Evolutionary conservation across 1,140 invertebrate genomes (phyloP), one percentile per base, ranked within the genome.

Genomic region (Drosophila arizonae): DNA sequence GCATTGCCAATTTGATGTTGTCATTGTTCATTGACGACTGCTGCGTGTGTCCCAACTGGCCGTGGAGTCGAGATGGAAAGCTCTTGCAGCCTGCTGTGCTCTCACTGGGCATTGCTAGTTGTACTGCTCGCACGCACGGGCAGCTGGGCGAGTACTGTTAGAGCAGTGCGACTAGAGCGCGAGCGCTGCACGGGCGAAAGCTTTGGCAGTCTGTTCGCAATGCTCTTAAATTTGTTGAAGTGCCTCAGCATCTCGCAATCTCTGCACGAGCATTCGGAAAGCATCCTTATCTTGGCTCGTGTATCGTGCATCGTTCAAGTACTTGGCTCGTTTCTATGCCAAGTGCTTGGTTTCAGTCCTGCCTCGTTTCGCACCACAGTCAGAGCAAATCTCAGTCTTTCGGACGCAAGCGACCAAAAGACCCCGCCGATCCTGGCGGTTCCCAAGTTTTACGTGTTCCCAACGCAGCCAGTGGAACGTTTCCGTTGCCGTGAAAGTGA

Each of bases 341-440:
- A 52, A 41, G 46, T 28, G 33, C 62, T 51, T 36, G 43, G 57
- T 41, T 28, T 78, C 50, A 77, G 77, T 79, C 55, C 65, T 71
- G 73, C 63, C 77, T 77, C 69, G 70, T 62, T 70, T 70, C 74
- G 79, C 77, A 72, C 50, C 60, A 63, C n/a, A 70, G 74, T 46
- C 67, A 73, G 66, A 73, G 67, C 67, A 48, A 70, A 50, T 64
- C 51, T 54, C 64, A 61, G 46, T 48, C 33, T 57, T 71, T 54
- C 58, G 69, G 64, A 73, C 57, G 58, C 26, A 51, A 45, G 15
- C 50, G 39, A 70, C 54, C 24, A 28, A 51, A 43, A 51, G 48
- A 45, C n/a, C 8, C 8, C 43, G 68, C 21, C 60, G 43, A 46
- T 43, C 48, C 21, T 21, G 46, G 30, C 64, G 33, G 4, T 60